Conservation (phyloP, 2,113 vertebrate genomes). For the Phylloscopus trochiloides region DNA sequence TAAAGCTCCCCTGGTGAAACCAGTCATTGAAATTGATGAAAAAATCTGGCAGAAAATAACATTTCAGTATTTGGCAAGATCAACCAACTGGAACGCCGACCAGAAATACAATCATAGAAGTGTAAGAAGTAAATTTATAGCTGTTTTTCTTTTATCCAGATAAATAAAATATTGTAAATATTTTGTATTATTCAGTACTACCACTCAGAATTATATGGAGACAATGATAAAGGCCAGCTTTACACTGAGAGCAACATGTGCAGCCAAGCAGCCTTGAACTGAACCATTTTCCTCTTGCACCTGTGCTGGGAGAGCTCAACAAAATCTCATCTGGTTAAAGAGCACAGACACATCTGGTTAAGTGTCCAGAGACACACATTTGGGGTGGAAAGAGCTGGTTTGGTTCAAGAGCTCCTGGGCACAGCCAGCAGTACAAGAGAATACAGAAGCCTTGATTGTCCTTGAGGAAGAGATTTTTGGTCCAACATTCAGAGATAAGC, state of each 20-base stretch:
- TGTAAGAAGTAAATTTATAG: neutral
- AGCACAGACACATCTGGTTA: neutral
- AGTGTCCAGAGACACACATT: neutral
- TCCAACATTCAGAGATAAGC: slow-evolving; percentile 8
- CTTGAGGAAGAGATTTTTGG: neutral
- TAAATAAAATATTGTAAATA: slow-evolving; percentile 17
- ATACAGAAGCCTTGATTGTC: neutral
- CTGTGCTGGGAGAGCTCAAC: neutral
- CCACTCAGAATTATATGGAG: neutral
- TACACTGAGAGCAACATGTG: neutral
- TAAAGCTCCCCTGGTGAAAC: neutral
- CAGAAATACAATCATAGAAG: neutral
- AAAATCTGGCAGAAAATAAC: neutral
- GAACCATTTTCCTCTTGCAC: neutral
- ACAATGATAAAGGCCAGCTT: neutral
- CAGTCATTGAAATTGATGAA: neutral
- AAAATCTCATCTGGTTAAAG: neutral
- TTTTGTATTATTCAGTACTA: slow-evolving; percentile 28
- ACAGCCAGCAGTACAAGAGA: neutral
- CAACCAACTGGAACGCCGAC: neutral
- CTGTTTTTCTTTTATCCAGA: neutral
- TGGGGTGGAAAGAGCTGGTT: neutral
- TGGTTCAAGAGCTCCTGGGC: neutral
- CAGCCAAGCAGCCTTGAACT: neutral
- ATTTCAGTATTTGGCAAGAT: neutral